Evolutionary conservation across 2,113 vertebrate genomes (phyloP).

Genomic region (Coturnix japonica): DNA sequence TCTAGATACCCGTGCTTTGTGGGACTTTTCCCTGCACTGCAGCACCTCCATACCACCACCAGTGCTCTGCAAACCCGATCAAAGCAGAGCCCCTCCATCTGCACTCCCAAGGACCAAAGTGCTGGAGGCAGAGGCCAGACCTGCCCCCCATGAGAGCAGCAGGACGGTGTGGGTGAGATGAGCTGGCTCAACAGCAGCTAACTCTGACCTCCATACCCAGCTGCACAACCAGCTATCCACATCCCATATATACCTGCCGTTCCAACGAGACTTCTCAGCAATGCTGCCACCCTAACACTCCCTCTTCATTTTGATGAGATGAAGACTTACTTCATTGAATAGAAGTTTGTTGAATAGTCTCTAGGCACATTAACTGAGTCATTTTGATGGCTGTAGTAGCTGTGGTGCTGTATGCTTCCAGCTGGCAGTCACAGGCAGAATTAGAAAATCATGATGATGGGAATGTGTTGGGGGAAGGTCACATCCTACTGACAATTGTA

Average conservation of each 20-base stretch:
- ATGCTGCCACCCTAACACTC: not conserved
- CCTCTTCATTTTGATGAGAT: not conserved
- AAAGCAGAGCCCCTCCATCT: not conserved
- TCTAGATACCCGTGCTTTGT: fast-evolving
- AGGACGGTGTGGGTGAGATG: not conserved
- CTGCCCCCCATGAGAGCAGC: not conserved
- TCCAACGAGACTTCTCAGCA: not conserved
- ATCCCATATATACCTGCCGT: no score
- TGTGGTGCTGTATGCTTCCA: not conserved
- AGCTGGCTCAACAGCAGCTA: not conserved
- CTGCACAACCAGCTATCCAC: not conserved
- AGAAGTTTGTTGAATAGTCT: constrained; percentile 25
- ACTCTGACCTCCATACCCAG: not conserved
- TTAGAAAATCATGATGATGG: constrained; percentile 11
- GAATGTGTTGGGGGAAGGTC: constrained; percentile 27
- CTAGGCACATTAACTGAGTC: constrained; percentile 10
- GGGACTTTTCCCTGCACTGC: not conserved
- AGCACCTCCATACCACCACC: not conserved
- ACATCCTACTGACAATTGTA: fast-evolving
- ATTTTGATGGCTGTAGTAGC: not conserved
- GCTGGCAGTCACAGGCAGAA: constrained; percentile 19
- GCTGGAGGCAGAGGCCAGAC: not conserved
- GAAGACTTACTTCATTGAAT: constrained; percentile 12
- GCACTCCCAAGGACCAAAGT: not conserved
- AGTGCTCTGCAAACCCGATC: not conserved